Percentiles rank a stretch among this genome's conserved stretches.
Evolutionary conservation across 2,113 vertebrate genomes (phyloP).

Genomic region (Trochalopteron elliotii): DNA sequence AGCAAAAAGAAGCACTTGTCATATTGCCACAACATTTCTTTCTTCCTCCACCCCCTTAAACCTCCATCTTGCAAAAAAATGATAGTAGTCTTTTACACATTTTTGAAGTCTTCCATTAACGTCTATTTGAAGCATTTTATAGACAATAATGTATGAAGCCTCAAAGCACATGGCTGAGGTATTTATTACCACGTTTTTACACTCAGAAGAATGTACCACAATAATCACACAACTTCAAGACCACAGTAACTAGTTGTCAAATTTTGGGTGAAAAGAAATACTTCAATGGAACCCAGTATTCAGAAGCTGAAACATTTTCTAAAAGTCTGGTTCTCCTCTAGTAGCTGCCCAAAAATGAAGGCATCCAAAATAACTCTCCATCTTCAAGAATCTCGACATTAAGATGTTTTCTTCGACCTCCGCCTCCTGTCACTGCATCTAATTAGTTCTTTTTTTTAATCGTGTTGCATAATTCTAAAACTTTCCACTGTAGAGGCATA

Average conservation of each 20-base stretch:
- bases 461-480: not conserved
- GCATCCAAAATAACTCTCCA: conserved; percentile 7
- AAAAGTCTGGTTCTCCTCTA: not conserved
- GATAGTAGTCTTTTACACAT: not conserved
- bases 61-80: not conserved
- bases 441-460: not conserved
- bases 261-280: not conserved
- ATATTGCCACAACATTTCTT: not conserved
- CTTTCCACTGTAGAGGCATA: not conserved
- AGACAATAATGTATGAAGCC: not conserved
- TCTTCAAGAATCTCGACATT: not conserved
- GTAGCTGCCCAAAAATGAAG: not conserved
- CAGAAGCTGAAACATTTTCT: not conserved
- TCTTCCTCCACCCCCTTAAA: not conserved
- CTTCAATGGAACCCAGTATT: not conserved
- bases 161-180: not conserved
- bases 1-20: not conserved
- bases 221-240: not conserved
- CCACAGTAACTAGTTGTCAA: not conserved
- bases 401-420: not conserved
- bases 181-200: not conserved
- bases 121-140: not conserved
- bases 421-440: not conserved
- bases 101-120: not conserved
- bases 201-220: not conserved